These are phyloP conservation scores for Rhabdophis nuchalis DNA, from an alignment of 2,797 vertebrate species.

Conservation along the genomic window DNA sequence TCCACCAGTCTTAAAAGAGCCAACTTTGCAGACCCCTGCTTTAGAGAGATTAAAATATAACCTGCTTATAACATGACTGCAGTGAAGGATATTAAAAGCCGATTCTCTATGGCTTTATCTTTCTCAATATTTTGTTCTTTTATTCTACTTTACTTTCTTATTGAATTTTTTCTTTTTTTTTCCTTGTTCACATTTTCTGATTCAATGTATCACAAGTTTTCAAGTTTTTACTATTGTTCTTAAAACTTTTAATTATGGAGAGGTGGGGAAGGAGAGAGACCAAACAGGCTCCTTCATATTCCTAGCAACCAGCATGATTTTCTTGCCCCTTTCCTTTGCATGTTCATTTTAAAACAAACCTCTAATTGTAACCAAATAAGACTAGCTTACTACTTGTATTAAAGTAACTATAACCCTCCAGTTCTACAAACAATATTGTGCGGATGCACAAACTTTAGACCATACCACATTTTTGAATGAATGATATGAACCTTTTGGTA, in stretches of 20 bases:
- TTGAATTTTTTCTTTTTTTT: background rate
- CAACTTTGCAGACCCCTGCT: no score
- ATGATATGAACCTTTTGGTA: background rate
- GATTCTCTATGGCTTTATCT: background rate
- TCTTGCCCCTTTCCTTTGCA: background rate
- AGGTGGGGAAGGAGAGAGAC: no score
- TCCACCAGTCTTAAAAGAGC: no score
- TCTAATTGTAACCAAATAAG: background rate
- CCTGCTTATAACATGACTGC: background rate
- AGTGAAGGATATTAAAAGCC: background rate
- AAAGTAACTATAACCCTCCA: background rate
- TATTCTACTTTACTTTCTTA: background rate
- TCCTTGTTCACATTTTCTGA: background rate
- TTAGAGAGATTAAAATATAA: background rate
- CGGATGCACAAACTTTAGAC: background rate
- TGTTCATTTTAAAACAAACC: background rate
- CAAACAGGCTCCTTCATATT: background rate
- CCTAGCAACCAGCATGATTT: background rate
- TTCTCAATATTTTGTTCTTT: background rate
- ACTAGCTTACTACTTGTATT: background rate
- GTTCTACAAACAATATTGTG: background rate
- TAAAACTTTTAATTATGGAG: no score
- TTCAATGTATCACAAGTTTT: background rate
- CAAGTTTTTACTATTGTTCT: background rate
- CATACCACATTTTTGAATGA: background rate